These are phyloP conservation scores for Lagorchestes hirsutus DNA, from an alignment of 2,797 vertebrate genomes.

Conservation along the genomic window DNA sequence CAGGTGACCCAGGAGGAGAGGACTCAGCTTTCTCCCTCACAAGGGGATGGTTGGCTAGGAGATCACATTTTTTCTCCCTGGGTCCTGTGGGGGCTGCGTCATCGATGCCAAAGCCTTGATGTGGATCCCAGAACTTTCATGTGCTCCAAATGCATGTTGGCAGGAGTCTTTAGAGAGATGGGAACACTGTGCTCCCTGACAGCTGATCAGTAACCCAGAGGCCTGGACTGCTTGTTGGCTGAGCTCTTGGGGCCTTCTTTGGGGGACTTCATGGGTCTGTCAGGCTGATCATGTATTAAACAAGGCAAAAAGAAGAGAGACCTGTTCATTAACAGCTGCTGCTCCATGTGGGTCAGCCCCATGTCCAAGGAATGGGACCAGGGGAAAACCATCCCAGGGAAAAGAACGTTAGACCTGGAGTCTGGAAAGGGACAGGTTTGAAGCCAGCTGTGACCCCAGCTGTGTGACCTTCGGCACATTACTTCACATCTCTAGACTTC, in stretches of 20 bases:
- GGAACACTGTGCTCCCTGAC: background rate
- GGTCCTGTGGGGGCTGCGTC: background rate
- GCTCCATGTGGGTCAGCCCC: background rate
- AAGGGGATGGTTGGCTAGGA: background rate
- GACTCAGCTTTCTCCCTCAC: background rate
- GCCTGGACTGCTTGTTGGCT: background rate
- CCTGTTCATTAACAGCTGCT: background rate
- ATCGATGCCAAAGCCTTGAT: background rate
- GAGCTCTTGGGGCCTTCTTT: background rate
- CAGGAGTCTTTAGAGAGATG: background rate
- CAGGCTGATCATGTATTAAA: background rate
- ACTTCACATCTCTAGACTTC: background rate
- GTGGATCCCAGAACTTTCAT: background rate
- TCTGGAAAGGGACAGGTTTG: background rate
- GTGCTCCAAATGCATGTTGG: background rate
- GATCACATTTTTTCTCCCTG: background rate
- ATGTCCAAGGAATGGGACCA: background rate
- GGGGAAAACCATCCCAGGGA: background rate
- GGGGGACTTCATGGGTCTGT: background rate
- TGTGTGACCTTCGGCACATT: background rate
- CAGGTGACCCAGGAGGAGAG: background rate
- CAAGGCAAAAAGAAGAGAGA: background rate
- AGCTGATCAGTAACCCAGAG: background rate
- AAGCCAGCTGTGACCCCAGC: background rate
- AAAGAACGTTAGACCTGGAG: background rate